phyloP scores from a whole-genome alignment of 1,140 invertebrate genomes.

The Cyclina sinensis region DNA sequence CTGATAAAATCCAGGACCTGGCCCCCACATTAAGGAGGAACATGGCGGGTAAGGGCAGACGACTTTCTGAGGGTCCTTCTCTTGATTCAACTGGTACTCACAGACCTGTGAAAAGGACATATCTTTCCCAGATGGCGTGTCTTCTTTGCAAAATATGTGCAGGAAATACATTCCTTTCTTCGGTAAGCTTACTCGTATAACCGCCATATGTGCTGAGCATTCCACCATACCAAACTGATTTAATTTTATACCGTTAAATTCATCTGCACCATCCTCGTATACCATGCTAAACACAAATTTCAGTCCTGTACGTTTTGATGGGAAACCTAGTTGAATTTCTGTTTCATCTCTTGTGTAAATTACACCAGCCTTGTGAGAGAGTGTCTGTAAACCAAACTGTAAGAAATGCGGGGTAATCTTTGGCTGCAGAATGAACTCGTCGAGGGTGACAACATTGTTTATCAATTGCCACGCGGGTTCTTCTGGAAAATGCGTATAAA shows the following conservation, averaged over 20 bases:
- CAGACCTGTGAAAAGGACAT: constrained; percentile 86
- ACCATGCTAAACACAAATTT: constrained; percentile 85
- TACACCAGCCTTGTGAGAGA: constrained; percentile 84
- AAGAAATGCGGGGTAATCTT: constrained; percentile 86
- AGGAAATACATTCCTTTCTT: constrained; percentile 83
- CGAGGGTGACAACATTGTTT: constrained; percentile 71
- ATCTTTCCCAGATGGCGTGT: constrained; percentile 83
- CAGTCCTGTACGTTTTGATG: constrained; percentile 76
- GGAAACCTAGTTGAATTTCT: constrained; percentile 81
- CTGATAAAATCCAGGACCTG: constrained; percentile 79
- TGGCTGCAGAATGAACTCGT: constrained; percentile 84
- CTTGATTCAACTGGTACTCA: constrained; percentile 85
- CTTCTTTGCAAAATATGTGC: constrained; percentile 86
- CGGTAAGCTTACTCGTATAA: constrained; percentile 84
- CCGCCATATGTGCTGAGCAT: constrained; percentile 78
- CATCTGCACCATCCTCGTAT: constrained; percentile 82
- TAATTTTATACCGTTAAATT: constrained; percentile 82
- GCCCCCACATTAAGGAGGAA: constrained; percentile 85
- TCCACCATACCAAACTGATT: constrained; percentile 85
- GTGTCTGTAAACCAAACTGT: constrained; percentile 85
- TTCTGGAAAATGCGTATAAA: constrained; percentile 88
- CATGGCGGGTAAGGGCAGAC: constrained; percentile 85
- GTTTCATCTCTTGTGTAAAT: constrained; percentile 80
- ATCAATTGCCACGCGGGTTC: constrained; percentile 80
- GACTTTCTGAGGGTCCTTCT: constrained; percentile 67